A percentile compares a stretch with the other conserved stretches of the same genome.
These are phyloP conservation scores for Uria aalge DNA, from an alignment of 2,113 vertebrate genomes.

Conservation along the genomic window DNA sequence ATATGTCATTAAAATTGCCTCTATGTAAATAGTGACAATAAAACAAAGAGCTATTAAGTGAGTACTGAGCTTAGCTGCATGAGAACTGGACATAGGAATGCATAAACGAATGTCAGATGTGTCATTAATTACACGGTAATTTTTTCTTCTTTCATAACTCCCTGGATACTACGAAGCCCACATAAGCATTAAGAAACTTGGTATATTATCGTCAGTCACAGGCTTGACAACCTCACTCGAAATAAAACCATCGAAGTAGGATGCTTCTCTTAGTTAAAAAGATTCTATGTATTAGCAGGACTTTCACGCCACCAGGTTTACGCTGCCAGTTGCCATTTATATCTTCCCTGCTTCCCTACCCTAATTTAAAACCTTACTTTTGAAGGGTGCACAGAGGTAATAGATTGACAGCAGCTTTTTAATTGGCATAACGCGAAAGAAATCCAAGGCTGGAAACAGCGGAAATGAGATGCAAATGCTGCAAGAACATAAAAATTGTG, in stretches of 20 bases:
- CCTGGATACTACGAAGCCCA: background rate
- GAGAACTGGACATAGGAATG: background rate
- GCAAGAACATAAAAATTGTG: background rate
- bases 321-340: background rate
- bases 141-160: background rate
- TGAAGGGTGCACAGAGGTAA: background rate
- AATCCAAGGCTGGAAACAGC: background rate
- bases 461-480: background rate
- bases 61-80: background rate
- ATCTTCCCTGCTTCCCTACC: background rate
- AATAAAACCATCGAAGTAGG: slow-evolving; percentile 12
- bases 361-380: background rate
- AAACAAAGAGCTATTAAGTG: background rate
- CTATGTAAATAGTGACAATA: background rate
- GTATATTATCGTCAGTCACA: background rate
- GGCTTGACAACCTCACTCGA: slow-evolving; percentile 16
- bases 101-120: background rate
- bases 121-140: background rate
- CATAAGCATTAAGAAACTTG: background rate
- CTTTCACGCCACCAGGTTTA: background rate
- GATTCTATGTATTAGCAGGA: background rate
- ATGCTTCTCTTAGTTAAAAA: background rate
- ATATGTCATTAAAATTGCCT: background rate
- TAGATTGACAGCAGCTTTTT: background rate
- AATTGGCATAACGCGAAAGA: background rate